Percentiles rank a stretch among this genome's conserved stretches.
phyloP scores from a whole-genome alignment of 2,113 vertebrate species.

The cattle (Bos taurus) region DNA sequence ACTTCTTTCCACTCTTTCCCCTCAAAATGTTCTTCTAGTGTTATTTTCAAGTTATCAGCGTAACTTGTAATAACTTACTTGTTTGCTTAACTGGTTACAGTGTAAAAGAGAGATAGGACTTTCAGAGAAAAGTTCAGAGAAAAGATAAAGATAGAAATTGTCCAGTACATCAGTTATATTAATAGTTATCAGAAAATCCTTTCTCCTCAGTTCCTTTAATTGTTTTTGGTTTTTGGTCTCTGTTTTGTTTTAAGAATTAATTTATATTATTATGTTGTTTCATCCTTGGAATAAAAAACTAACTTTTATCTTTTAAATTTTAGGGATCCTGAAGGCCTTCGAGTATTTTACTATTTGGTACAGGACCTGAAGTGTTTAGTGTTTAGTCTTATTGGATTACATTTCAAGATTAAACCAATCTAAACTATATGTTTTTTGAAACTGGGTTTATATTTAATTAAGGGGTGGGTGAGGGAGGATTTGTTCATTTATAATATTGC shows the following conservation, averaged over 20 bases:
- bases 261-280: neutral
- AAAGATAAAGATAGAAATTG: neutral
- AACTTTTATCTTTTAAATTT: conserved; percentile 53
- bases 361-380: conserved; percentile 98
- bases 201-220: conserved; percentile 1
- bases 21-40: neutral
- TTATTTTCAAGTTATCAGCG: neutral
- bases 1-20: neutral
- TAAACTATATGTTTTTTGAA: conserved; percentile 75
- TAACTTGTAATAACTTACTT: neutral
- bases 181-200: neutral
- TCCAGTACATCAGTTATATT: neutral
- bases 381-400: conserved; percentile 98
- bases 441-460: conserved; percentile 50
- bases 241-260: conserved; percentile 16
- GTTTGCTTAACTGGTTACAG: neutral
- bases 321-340: conserved; percentile 97
- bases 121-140: neutral
- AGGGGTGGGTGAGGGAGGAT: neutral
- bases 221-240: neutral
- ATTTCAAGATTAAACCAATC: conserved; percentile 99
- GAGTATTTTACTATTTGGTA: conserved; percentile 98
- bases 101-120: neutral
- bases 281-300: conserved; percentile 7
- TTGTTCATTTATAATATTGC: conserved; percentile 51